Evolutionary conservation across 1,140 invertebrate species (phyloP).

Genomic region (Lerema accius): DNA sequence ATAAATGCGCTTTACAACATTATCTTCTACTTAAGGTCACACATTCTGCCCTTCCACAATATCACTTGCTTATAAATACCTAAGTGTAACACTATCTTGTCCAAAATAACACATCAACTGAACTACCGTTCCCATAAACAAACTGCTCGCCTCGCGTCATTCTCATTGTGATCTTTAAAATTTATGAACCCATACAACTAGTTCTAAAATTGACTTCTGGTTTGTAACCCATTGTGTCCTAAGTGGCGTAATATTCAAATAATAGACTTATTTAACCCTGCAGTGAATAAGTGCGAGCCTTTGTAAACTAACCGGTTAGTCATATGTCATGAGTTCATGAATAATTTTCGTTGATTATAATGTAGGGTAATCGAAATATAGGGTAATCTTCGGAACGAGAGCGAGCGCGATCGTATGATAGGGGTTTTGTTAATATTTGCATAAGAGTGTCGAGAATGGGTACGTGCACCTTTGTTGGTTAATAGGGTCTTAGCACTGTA

Average conservation of each 20-base stretch:
- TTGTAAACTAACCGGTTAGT: conserved; percentile 45
- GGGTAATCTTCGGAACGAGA: conserved; percentile 44
- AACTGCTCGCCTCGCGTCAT: conserved; percentile 48
- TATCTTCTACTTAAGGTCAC: neutral
- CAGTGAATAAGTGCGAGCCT: conserved; percentile 32
- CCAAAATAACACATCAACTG: conserved; percentile 47
- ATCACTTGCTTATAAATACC: too few species aligned
- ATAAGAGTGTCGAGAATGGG: conserved; percentile 31
- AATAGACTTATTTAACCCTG: conserved; percentile 59
- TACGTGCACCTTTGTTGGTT: conserved; percentile 14
- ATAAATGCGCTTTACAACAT: too few species aligned
- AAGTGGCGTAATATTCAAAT: conserved; percentile 71
- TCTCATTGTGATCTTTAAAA: conserved; percentile 53
- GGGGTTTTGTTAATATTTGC: conserved; percentile 22
- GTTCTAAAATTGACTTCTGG: conserved; percentile 67
- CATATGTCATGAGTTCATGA: conserved; percentile 39
- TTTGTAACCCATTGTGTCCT: conserved; percentile 57
- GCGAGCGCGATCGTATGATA: conserved; percentile 27
- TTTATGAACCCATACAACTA: conserved; percentile 54
- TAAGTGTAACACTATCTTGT: too few species aligned
- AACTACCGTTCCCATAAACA: conserved; percentile 61
- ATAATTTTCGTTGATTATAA: conserved; percentile 39
- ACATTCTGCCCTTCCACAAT: too few species aligned
- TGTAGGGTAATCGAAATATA: conserved; percentile 36
- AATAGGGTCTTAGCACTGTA: neutral